A percentile compares a stretch with the other conserved stretches of the same genome.
Conservation (phyloP, 1,140 invertebrate species). For the Ceratosolen fusciceps region DNA sequence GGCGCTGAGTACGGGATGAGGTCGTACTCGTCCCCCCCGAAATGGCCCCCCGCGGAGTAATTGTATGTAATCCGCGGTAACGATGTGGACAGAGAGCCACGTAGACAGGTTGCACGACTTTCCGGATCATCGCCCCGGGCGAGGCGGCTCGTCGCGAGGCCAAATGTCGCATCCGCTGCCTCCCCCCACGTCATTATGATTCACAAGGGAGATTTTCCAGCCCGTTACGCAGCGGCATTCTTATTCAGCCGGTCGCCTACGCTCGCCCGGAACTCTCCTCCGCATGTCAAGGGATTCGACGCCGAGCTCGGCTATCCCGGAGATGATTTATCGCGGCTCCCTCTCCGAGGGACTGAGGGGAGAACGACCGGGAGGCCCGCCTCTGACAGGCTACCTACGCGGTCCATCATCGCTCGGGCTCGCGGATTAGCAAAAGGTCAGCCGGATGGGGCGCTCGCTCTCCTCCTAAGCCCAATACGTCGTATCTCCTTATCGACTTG, state of each 20-base stretch:
- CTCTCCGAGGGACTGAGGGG: neutral
- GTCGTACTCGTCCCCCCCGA: no score
- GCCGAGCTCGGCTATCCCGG: neutral
- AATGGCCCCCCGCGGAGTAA: slow-evolving; percentile 63
- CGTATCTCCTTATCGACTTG: no score
- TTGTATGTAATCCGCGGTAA: slow-evolving; percentile 57
- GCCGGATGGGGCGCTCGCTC: no score
- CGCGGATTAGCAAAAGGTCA: neutral
- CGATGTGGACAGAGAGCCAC: slow-evolving; percentile 18
- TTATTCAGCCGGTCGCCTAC: neutral
- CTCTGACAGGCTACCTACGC: neutral
- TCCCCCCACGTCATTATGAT: neutral
- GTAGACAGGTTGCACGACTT: slow-evolving; percentile 61
- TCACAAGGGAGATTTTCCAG: slow-evolving; percentile 32
- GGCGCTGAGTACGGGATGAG: slow-evolving; percentile 34
- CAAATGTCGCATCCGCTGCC: slow-evolving; percentile 51
- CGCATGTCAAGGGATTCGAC: no score
- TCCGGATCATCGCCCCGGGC: slow-evolving; percentile 60
- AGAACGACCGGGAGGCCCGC: neutral
- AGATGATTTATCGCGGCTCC: slow-evolving; percentile 13
- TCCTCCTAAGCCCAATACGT: no score
- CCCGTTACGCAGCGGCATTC: neutral
- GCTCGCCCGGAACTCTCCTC: neutral
- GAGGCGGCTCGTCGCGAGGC: slow-evolving; percentile 11
- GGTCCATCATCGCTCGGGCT: neutral